Conservation (phyloP, 2,888 invertebrate species). For the Chloromyia formosa region DNA sequence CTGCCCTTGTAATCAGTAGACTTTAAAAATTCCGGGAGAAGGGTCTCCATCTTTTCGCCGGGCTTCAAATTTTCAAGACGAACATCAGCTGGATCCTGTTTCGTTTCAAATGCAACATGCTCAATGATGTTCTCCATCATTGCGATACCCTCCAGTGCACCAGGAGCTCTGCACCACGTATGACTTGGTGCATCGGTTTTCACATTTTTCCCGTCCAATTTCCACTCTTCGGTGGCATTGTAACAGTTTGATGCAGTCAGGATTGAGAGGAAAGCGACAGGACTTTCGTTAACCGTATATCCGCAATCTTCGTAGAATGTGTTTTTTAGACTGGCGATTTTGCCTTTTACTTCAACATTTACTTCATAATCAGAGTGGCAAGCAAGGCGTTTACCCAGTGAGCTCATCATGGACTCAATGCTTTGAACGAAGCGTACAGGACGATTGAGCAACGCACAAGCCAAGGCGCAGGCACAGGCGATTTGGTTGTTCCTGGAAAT, state of each 20-base stretch:
- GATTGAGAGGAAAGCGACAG: conserved; percentile 58
- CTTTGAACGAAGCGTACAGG: conserved; percentile 78
- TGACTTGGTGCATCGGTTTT: conserved; percentile 74
- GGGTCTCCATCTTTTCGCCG: conserved; percentile 61
- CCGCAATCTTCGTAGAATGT: conserved; percentile 69
- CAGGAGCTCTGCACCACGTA: conserved; percentile 74
- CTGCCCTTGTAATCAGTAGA: conserved; percentile 68
- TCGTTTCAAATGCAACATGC: conserved; percentile 68
- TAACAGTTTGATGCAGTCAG: conserved; percentile 70
- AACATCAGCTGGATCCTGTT: conserved; percentile 70
- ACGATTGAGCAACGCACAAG: conserved; percentile 65
- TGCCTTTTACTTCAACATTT: conserved; percentile 70
- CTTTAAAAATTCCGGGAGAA: conserved; percentile 66
- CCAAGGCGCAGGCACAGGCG: conserved; percentile 72
- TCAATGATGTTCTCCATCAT: conserved; percentile 74
- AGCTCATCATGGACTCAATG: conserved; percentile 76
- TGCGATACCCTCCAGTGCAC: conserved; percentile 70
- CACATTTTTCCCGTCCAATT: conserved; percentile 71
- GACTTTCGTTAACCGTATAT: conserved; percentile 66
- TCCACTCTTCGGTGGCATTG: conserved; percentile 72
- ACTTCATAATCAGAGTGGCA: conserved; percentile 72
- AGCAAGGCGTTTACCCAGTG: conserved; percentile 74
- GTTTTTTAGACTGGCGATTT: conserved; percentile 72
- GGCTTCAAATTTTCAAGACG: conserved; percentile 66
- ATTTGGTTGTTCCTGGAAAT: conserved; percentile 69